Percentiles rank a stretch among this genome's conserved stretches.
phyloP scores from a whole-genome alignment of 2,888 invertebrate genomes.

The Xanthorhoe spadicearia region DNA sequence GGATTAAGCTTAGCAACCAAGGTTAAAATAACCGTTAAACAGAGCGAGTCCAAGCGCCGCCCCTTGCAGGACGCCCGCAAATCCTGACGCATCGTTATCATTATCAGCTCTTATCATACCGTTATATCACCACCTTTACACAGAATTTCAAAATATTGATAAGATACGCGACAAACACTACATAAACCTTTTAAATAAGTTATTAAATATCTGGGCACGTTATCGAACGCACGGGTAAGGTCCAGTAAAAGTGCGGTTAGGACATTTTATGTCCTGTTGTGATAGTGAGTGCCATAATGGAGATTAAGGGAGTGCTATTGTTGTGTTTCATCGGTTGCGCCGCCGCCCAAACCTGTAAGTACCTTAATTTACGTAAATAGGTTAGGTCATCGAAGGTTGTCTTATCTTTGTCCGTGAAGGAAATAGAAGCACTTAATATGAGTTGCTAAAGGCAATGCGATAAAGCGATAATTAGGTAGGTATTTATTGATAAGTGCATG shows the following conservation, averaged over 20 bases:
- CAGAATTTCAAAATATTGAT: conserved; percentile 77
- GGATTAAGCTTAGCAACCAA: conserved; percentile 3
- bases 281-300: conserved; percentile 56
- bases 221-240: conserved; percentile 56
- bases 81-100: conserved; percentile 50
- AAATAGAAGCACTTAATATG: not conserved
- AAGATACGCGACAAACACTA: conserved; percentile 61
- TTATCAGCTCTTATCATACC: conserved; percentile 53
- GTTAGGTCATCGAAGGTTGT: conserved; percentile 2
- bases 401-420: conserved; percentile 8
- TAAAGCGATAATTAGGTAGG: not conserved
- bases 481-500: not conserved
- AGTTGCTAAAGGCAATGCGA: not conserved
- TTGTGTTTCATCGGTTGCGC: conserved; percentile 54
- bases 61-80: conserved; percentile 53
- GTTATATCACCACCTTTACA: conserved; percentile 72
- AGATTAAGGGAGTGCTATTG: conserved; percentile 50
- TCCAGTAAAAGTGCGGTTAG: conserved; percentile 42
- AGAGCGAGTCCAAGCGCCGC: conserved; percentile 31
- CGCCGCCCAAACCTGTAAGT: conserved; percentile 63
- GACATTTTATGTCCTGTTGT: conserved; percentile 28
- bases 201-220: conserved; percentile 48
- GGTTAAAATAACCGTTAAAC: conserved; percentile 19
- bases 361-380: conserved; percentile 5
- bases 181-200: conserved; percentile 57